Evolutionary conservation across 2,797 vertebrate species (phyloP).

Genomic region (Paguma larvata): DNA sequence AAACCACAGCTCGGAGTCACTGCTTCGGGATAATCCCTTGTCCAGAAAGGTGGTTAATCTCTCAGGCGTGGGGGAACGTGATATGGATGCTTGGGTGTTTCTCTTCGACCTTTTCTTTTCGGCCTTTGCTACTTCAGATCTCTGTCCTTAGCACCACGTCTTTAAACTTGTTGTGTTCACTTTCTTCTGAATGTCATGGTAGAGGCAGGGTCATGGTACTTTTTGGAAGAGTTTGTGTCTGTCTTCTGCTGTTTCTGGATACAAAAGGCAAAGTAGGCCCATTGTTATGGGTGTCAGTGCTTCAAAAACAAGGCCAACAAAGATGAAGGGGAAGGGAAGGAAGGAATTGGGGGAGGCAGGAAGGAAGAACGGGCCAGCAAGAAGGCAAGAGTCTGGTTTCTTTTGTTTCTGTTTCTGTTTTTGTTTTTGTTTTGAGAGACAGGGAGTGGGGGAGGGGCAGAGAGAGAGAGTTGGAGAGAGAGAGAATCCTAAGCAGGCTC

Average conservation of each 20-base stretch:
- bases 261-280: not conserved
- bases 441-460: too few species aligned
- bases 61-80: not conserved
- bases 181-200: not conserved
- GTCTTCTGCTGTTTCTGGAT: not conserved
- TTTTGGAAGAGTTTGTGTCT: not conserved
- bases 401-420: not conserved
- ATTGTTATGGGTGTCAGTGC: not conserved
- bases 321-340: not conserved
- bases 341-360: not conserved
- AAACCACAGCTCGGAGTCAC: not conserved
- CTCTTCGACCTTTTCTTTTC: not conserved
- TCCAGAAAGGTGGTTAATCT: not conserved
- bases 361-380: too few species aligned
- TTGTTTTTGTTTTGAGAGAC: not conserved
- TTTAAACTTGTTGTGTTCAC: not conserved
- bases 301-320: not conserved
- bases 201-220: not conserved
- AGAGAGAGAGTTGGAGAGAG: too few species aligned
- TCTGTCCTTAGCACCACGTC: not conserved
- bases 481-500: too few species aligned
- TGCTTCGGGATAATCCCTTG: not conserved
- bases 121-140: not conserved
- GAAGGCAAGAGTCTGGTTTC: not conserved
- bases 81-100: not conserved